A percentile compares a stretch with the other conserved stretches of the same genome.
phyloP scores from a whole-genome alignment of 2,797 vertebrate genomes.

The Mus minutoides region DNA sequence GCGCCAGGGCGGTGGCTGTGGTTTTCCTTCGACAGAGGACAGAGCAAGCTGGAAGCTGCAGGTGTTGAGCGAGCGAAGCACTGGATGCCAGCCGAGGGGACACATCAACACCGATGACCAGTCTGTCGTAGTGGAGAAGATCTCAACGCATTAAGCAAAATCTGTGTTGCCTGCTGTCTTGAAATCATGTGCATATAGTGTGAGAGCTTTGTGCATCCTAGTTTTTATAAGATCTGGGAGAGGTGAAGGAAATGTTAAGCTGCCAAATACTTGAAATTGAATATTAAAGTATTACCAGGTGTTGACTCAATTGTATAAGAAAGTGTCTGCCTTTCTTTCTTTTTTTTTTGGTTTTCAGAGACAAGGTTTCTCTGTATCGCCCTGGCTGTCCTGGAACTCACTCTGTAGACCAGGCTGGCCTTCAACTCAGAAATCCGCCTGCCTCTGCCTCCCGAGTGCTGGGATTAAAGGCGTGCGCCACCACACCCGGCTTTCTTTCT shows the following conservation, averaged over 20 bases:
- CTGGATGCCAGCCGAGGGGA: slow-evolving; percentile 67
- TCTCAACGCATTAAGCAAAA: background rate
- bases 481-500: slow-evolving; percentile 76
- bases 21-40: slow-evolving; percentile 93
- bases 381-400: no score
- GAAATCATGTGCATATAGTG: slow-evolving; percentile 60
- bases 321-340: slow-evolving; percentile 76
- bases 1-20: slow-evolving; percentile 98
- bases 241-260: slow-evolving; percentile 63
- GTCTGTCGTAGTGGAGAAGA: slow-evolving; percentile 66
- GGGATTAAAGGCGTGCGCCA: no score
- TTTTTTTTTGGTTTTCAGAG: no score
- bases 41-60: slow-evolving; percentile 84
- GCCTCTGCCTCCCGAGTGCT: no score
- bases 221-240: slow-evolving; percentile 61
- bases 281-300: slow-evolving; percentile 84
- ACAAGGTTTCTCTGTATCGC: no score
- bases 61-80: slow-evolving; percentile 85
- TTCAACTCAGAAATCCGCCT: no score
- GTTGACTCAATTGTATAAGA: slow-evolving; percentile 80
- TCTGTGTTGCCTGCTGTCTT: slow-evolving; percentile 53
- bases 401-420: no score
- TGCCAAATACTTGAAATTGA: slow-evolving; percentile 83
- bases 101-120: slow-evolving; percentile 36
- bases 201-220: slow-evolving; percentile 75